Percentiles rank a stretch among this genome's conserved stretches.
Conservation (phyloP, 2,797 vertebrate genomes). For the Passerculus sandwichensis region DNA sequence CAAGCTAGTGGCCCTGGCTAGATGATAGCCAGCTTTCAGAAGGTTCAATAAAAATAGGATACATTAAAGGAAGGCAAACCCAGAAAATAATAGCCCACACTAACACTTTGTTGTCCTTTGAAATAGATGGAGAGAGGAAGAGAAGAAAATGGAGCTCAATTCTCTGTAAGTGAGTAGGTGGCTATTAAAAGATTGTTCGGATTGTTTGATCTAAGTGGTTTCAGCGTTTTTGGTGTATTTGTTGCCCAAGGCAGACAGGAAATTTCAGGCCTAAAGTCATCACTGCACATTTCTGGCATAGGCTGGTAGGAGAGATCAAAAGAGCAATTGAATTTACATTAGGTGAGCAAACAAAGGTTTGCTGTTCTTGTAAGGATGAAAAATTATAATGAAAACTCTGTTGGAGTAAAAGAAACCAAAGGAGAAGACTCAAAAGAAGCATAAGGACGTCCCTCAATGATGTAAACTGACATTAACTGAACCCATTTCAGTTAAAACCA, state of each 20-base stretch:
- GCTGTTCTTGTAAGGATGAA: neutral
- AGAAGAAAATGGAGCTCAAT: neutral
- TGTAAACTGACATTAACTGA: neutral
- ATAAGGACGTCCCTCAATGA: neutral
- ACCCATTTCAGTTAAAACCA: neutral
- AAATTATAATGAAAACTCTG: neutral
- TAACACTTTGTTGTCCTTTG: neutral
- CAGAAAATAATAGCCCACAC: neutral
- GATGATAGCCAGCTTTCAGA: neutral
- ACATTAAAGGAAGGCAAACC: neutral
- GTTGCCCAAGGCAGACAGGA: neutral
- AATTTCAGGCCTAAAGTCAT: neutral
- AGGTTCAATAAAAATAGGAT: neutral
- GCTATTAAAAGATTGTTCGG: neutral
- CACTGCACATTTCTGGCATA: neutral
- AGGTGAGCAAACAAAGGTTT: neutral
- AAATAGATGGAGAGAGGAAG: neutral
- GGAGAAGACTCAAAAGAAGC: neutral
- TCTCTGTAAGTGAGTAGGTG: neutral
- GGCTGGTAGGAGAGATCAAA: neutral
- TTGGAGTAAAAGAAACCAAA: neutral
- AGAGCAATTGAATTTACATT: neutral
- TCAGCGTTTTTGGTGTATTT: neutral
- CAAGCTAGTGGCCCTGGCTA: neutral
- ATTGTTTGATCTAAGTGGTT: conserved; percentile 28